Percentiles rank a stretch among this genome's conserved stretches.
Evolutionary conservation across 1,140 invertebrate genomes (phyloP).

Genomic region (Pectinophora gossypiella): DNA sequence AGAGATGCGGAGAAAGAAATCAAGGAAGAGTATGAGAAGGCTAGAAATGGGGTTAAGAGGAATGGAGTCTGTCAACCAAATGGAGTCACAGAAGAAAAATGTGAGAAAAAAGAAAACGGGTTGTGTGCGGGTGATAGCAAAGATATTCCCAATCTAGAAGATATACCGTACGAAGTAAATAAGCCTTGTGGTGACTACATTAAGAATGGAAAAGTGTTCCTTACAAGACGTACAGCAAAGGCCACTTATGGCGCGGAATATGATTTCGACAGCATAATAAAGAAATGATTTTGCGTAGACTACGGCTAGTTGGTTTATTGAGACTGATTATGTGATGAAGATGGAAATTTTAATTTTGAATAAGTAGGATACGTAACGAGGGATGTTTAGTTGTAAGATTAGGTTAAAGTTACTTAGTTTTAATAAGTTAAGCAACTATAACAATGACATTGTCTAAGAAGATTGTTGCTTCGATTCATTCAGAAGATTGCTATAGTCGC

Average conservation of each 20-base stretch:
- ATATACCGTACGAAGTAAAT: constrained; percentile 43
- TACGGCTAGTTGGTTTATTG: constrained; percentile 21
- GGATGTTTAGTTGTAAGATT: not conserved
- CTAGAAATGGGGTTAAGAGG: constrained; percentile 76
- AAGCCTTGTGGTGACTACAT: constrained; percentile 45
- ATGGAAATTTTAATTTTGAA: constrained; percentile 15
- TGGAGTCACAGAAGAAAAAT: constrained; percentile 13
- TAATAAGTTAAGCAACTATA: not conserved
- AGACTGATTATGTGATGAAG: constrained; percentile 31
- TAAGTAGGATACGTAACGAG: not conserved
- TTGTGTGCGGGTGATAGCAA: constrained; percentile 28
- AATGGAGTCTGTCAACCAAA: constrained; percentile 24
- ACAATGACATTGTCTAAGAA: not conserved
- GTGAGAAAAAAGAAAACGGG: constrained; percentile 29
- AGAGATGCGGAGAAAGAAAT: constrained; percentile 32
- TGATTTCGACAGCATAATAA: constrained; percentile 53
- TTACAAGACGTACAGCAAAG: constrained; percentile 49
- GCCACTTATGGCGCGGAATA: constrained; percentile 37
- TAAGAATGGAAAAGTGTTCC: constrained; percentile 46
- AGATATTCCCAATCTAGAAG: constrained; percentile 28
- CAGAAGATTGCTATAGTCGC: not conserved
- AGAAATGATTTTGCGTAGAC: constrained; percentile 53
- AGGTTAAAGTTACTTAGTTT: not conserved
- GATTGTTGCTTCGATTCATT: no score
- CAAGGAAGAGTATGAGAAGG: constrained; percentile 36